Evolutionary conservation across 2,888 invertebrate species (phyloP).

Genomic region (Litoditis marina): DNA sequence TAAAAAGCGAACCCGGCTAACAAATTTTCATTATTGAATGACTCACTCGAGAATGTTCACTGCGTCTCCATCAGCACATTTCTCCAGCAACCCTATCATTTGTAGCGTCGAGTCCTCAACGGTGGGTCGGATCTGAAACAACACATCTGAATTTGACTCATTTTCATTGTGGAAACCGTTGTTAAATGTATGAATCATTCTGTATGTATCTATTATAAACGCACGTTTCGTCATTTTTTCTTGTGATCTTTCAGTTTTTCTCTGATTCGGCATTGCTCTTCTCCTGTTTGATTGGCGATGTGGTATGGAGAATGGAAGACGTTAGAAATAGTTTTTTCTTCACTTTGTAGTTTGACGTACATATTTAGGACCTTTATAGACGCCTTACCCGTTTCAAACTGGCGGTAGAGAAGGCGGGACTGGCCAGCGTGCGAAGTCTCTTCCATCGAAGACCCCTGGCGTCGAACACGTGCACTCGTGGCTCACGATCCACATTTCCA

Average conservation of each 20-base stretch:
- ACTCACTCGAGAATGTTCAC: slow-evolving; percentile 31
- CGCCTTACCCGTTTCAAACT: slow-evolving; percentile 25
- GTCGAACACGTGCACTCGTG: slow-evolving; percentile 62
- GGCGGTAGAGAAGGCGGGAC: slow-evolving; percentile 65
- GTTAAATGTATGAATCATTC: too few species aligned
- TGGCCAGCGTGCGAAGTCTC: slow-evolving; percentile 65
- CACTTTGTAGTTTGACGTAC: neutral
- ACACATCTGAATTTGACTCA: too few species aligned
- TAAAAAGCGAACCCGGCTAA: neutral
- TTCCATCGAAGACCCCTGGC: slow-evolving; percentile 66
- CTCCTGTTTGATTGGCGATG: too few species aligned
- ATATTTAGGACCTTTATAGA: neutral
- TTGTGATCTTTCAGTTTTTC: too few species aligned
- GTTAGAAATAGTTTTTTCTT: neutral
- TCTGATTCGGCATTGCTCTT: too few species aligned
- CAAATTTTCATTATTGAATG: neutral
- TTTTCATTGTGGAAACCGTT: too few species aligned
- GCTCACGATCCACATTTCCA: slow-evolving; percentile 45
- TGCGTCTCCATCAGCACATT: slow-evolving; percentile 20
- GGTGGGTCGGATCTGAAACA: slow-evolving; percentile 23
- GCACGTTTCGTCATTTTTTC: too few species aligned
- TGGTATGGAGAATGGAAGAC: neutral
- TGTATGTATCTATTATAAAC: too few species aligned
- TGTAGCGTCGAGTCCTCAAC: slow-evolving; percentile 32
- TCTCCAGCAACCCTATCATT: slow-evolving; percentile 22